Evolutionary conservation across 2,113 vertebrate species (phyloP).

Genomic region (Pelobates fuscus): DNA sequence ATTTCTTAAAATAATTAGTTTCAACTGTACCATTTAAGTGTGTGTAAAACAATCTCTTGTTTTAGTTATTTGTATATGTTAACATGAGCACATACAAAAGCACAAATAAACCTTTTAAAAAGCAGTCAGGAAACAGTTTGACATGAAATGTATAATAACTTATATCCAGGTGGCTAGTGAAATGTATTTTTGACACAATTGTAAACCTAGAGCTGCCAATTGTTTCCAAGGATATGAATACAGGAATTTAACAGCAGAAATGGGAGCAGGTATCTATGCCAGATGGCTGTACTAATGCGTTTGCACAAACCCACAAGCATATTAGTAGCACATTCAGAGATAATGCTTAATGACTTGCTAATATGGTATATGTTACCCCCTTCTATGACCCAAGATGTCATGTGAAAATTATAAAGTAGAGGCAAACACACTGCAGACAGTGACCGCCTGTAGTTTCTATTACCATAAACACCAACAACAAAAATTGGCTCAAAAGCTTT

Average conservation of each 20-base stretch:
- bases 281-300: constrained; percentile 29
- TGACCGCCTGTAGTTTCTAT: constrained; percentile 17
- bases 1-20: too few species aligned
- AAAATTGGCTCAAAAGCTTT: constrained; percentile 1
- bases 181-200: not conserved
- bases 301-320: constrained; percentile 37
- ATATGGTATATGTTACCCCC: constrained; percentile 31
- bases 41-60: too few species aligned
- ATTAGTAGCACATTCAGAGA: constrained; percentile 43
- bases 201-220: not conserved
- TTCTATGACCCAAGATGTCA: constrained; percentile 35
- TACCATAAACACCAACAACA: constrained; percentile 2
- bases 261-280: constrained; percentile 21
- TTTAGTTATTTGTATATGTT: too few species aligned
- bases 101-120: not conserved
- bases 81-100: not conserved
- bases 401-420: constrained; percentile 7
- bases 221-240: constrained; percentile 11
- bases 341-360: constrained; percentile 38
- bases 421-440: not conserved
- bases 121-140: not conserved
- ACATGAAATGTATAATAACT: not conserved
- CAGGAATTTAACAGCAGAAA: not conserved
- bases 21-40: too few species aligned
- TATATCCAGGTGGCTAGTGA: constrained; percentile 5